Evolutionary conservation across 30 jellyfish, hydroid and myxozoan genomes (phyloP).

Genomic region (Chrysaora quinquecirrha): DNA sequence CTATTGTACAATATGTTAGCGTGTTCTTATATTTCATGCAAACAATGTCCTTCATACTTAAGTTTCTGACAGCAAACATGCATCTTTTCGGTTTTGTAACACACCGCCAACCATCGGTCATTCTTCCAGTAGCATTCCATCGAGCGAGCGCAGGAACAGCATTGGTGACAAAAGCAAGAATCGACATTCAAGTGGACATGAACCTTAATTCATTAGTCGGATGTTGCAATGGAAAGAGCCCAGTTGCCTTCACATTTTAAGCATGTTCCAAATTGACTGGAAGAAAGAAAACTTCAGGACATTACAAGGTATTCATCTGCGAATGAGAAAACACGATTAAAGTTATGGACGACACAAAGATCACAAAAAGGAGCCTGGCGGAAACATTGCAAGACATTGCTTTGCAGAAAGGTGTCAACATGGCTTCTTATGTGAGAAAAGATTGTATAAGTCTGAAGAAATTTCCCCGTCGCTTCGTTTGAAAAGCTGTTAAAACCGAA

Average conservation of each 20-base stretch:
- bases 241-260: background rate
- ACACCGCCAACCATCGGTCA: constrained; percentile 4
- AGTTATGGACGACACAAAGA: background rate
- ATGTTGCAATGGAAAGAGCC: background rate
- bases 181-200: constrained; percentile 6
- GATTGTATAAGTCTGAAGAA: background rate
- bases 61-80: constrained; percentile 8
- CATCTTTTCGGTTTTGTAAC: background rate
- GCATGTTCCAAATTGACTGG: background rate
- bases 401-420: background rate
- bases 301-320: background rate
- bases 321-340: background rate
- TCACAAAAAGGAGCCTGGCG: background rate
- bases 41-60: background rate
- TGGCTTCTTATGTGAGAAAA: background rate
- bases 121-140: too few species aligned
- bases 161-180: background rate
- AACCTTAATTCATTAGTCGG: background rate
- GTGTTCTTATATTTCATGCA: background rate
- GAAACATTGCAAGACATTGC: background rate
- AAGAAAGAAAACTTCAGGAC: background rate
- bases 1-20: constrained; percentile 3
- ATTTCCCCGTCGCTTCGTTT: too few species aligned
- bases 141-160: background rate
- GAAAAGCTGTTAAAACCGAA: too few species aligned